Conservation (phyloP, 1,140 invertebrate genomes). For the Penaeus vannamei region DNA sequence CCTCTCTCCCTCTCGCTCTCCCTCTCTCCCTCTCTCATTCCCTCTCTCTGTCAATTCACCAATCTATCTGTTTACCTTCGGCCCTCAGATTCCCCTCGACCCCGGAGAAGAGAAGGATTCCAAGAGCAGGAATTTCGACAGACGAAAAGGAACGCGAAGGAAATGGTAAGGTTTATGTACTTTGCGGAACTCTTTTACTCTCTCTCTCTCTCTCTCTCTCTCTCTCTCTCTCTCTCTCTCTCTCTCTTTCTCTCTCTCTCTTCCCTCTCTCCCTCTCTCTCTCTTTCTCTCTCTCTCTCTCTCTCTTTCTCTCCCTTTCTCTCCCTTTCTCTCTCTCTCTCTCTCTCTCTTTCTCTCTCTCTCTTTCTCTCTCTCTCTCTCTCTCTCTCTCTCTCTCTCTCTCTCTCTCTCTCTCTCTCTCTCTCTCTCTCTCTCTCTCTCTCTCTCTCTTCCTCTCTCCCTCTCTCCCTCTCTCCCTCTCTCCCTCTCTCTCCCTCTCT, state of each 20-base stretch:
- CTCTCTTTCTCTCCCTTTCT: constrained; percentile 21
- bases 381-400: not conserved
- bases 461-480: not conserved
- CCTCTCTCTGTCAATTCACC: not conserved
- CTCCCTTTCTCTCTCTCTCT: constrained; percentile 12
- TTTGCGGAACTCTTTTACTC: not conserved
- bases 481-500: not conserved
- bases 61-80: too few relatives aligned
- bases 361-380: not conserved
- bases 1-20: not conserved
- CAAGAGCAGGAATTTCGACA: too few relatives aligned
- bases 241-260: too few relatives aligned
- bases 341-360: not conserved
- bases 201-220: not conserved
- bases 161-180: too few relatives aligned
- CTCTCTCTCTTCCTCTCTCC: not conserved
- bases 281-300: constrained; percentile 17
- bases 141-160: too few relatives aligned
- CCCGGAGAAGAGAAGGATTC: too few relatives aligned
- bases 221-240: not conserved
- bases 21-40: not conserved
- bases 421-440: not conserved
- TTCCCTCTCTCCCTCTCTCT: not conserved
- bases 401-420: not conserved
- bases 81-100: too few relatives aligned